phyloP scores from a whole-genome alignment of 2,797 vertebrate species.

The Peromyscus melanophrys region DNA sequence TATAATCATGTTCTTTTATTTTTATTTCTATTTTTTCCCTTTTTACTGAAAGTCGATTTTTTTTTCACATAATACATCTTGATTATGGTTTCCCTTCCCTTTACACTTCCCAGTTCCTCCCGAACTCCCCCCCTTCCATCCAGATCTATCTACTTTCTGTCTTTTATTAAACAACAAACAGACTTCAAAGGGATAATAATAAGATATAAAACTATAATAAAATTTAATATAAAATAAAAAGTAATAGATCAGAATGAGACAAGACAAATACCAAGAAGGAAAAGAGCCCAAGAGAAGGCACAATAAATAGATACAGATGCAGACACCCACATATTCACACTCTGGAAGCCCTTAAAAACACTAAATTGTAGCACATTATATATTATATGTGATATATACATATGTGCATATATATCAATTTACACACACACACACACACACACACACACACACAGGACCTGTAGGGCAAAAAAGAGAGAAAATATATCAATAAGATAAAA shows the following conservation, averaged over 20 bases:
- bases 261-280: neutral
- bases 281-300: neutral
- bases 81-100: neutral
- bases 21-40: neutral
- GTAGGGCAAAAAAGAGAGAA: neutral
- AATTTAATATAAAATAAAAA: neutral
- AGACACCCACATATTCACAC: neutral
- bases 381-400: neutral
- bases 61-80: neutral
- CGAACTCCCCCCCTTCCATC: too few relatives aligned
- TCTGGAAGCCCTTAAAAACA: neutral
- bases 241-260: neutral
- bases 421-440: neutral
- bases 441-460: neutral
- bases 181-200: neutral
- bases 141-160: neutral
- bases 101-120: too few relatives aligned
- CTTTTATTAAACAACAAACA: neutral
- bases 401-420: too few relatives aligned
- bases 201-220: neutral
- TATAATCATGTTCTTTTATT: neutral
- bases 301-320: neutral
- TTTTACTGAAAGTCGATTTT: neutral
- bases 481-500: neutral
- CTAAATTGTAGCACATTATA: too few relatives aligned